Base-by-base conservation (phyloP, 2,113 vertebrate genomes). In the Saguinus midas region DNA sequence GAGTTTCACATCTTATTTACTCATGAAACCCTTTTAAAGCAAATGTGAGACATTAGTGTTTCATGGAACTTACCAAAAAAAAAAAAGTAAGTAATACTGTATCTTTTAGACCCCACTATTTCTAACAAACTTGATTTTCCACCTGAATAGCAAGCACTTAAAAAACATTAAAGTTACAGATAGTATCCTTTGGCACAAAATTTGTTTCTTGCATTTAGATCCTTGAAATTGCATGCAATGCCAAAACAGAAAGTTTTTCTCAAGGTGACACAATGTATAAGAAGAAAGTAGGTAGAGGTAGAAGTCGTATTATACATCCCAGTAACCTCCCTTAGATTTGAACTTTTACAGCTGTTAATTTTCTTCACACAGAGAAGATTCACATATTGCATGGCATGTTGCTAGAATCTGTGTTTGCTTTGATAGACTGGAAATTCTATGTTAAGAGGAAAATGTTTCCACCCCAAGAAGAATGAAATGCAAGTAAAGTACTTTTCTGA, bases 1-100 rank as follows among this genome's bases (percentile, higher is more conserved):
- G 75, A 76, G 57, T 94, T 95, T 87, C 76, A 32, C 32, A 73
- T 70, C 17, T 92, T 90, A 92, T 48, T 80, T 94, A 55, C 37
- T 27, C 57, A 32, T 6, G 16, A 95, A 94, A 70, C 18, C 21
- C 35, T 92, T 89, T 72, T 78, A 40, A 91, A 83, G 12, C 18
- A 45, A 66, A 35, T 35, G 3, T 75, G 13, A 92, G 21, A 43
- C n/a, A 84, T 79, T 57, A 27, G 32, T 27, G 14, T 57, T 81
- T n/a, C 43, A 88, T 1, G 78, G 17, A 92, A 76, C 2, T 84
- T 55, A 81, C 32, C 78, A n/a, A 79, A 92, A 94, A 66, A 50
- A 27, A 27, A 72, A 17, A 8, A 29, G 18, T 40, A 55, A 68
- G 58, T 52, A 72, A 11, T 37, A 68, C 4, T 81, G 21, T 94